Evolutionary conservation across 2,113 vertebrate species (phyloP), one percentile per base, ranked within the genome.

Genomic region (Monopterus albus): DNA sequence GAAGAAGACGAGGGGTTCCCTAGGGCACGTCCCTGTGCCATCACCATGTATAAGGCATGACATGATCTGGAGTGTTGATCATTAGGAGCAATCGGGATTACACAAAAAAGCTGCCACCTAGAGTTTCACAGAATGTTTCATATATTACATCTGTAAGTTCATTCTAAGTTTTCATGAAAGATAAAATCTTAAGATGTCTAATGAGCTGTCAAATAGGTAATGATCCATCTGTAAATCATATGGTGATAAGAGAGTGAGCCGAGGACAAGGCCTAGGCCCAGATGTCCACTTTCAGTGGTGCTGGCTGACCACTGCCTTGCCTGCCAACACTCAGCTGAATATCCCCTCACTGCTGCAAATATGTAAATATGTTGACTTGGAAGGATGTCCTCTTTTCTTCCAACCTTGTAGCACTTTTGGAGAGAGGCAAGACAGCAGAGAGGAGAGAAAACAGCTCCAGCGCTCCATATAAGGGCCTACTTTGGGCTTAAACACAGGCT

Each of bases 341-440:
- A 92, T 88, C 87, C 87, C 89, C 85, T 89, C 85, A 79, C 89
- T 75, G 53, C 86, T 78, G 82, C 85, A 94, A 94, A 93, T 92
- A 93, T 94, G 92, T 94, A 94, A 94, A 94, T 94, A 94, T 90
- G 90, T 93, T 91, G 90, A 92, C 91, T 94, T 92, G 91, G 88
- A 92, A 92, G 80, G 91, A 92, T 92, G 88, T 87, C 87, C 87
- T 90, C 87, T 91, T 88, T 86, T 90, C 81, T 76, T 89, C 77
- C 75, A 84, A 91, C 90, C 82, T 89, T 87, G 87, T 88, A 91
- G 89, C 87, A 78, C 88, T 87, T 90, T 83, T 83, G 82, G 88
- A 87, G 86, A 85, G 90, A 84, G 75, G 85, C 79, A 86, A 91
- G 91, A 87, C 88, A 83, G 88, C 70, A 53, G 78, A 90, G 88